Base-by-base conservation (phyloP, 2,888 invertebrate genomes). In the Lepas anatifera region DNA sequence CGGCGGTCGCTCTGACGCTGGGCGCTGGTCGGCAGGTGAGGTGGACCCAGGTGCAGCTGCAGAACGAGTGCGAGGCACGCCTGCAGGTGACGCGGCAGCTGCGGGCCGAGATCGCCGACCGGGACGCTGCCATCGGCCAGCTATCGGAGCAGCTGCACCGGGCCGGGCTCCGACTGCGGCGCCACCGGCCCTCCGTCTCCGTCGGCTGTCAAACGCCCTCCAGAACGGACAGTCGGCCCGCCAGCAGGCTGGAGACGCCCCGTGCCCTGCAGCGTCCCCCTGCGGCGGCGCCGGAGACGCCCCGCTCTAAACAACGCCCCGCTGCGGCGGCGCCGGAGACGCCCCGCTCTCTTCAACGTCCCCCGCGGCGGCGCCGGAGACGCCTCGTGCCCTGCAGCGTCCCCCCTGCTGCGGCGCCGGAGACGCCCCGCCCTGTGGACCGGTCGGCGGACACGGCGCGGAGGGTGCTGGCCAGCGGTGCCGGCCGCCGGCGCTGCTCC, bases 1-100 rank as follows among this genome's bases (percentile, higher is more conserved):
- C 95, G 95, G 81, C 88, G 87, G 74, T 95, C 93, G 75, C 95
- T 95, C n/a, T 82, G 86, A 83, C 77, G 73, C 81, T 73, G 76
- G 78, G 67, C 81, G 79, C 73, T 75, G 74, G 2, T 76, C 76
- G 35, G 73, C 76, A 63, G 76, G 76, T 39, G 73, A 75, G 25
- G 79, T 79, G 73, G 75, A 76, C 70, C 72, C 73, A 29, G 74
- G 74, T 35, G 78, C 78, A 68, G 70, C 73, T 29, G 71, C 69
- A 16, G 70, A 73, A 41, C 68, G 58, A 70, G 35, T 32, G 71
- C 68, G 73, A 71, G 68, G 71, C 66, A 25, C 52, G 29, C 13
- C 22, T 32, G 35, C 58, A 58, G 58, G 25, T 35, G 58, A 35
- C 58, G 32, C 58, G 58, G 7, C 58, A 35, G 22, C 58, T 58